phyloP scores from a whole-genome alignment of 1,140 invertebrate species.

The Delia radicum region DNA sequence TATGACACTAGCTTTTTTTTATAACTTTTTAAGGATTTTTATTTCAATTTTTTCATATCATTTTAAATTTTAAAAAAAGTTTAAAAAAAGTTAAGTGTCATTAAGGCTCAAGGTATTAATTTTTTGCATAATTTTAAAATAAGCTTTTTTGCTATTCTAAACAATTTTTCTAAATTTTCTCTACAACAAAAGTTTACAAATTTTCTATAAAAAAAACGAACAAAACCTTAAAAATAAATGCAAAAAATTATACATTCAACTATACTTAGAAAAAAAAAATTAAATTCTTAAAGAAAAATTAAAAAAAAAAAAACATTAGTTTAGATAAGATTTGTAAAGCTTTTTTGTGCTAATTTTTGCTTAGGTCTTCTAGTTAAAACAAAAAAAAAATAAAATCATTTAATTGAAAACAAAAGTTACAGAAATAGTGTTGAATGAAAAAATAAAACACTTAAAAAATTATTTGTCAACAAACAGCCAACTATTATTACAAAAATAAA shows the following conservation, averaged over 20 bases:
- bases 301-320: constrained; percentile 34
- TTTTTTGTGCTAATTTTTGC: constrained; percentile 54
- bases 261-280: background rate
- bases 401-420: background rate
- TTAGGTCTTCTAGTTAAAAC: constrained; percentile 52
- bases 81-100: no score
- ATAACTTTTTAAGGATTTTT: no score
- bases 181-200: background rate
- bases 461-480: background rate
- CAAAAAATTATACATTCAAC: background rate
- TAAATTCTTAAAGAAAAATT: background rate
- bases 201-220: background rate
- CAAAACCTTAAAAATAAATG: background rate
- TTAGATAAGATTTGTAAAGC: constrained; percentile 52
- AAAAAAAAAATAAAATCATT: constrained; percentile 28
- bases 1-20: background rate
- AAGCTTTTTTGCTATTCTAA: background rate
- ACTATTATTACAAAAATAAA: background rate
- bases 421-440: background rate
- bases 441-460: background rate
- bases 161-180: background rate
- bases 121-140: constrained; percentile 3
- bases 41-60: no score
- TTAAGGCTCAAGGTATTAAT: no score
- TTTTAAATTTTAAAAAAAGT: no score